Conservation (phyloP, 2,113 vertebrate species). For the Daubentonia madagascariensis region DNA sequence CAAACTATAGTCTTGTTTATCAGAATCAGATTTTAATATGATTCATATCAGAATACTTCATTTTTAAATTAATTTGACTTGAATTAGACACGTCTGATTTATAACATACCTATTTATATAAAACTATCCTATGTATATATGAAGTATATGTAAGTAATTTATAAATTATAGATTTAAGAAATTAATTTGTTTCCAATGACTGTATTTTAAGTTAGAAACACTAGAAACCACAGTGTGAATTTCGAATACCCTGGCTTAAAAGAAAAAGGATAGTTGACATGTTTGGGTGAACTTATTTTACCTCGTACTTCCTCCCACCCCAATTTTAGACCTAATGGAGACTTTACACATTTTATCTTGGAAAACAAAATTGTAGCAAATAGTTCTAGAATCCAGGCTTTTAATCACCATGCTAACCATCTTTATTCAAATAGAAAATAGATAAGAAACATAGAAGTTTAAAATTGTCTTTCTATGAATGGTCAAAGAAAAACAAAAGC, state of each 20-base stretch:
- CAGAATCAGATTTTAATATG: background rate
- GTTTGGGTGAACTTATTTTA: background rate
- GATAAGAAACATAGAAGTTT: background rate
- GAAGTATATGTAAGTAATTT: background rate
- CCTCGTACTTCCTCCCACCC: background rate
- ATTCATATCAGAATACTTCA: background rate
- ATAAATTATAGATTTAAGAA: background rate
- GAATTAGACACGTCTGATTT: background rate
- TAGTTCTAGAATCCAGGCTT: background rate
- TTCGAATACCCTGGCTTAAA: background rate
- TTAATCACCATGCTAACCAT: background rate
- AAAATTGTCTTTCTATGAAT: background rate
- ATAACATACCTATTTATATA: background rate
- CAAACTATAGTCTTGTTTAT: background rate
- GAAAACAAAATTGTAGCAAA: background rate
- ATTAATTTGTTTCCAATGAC: background rate
- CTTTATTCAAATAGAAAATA: background rate
- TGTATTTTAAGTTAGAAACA: background rate
- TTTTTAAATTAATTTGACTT: background rate
- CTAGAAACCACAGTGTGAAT: background rate
- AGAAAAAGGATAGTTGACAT: background rate
- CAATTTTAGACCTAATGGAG: background rate
- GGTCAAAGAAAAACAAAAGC: background rate
- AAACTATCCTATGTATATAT: background rate
- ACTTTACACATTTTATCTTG: background rate